Conservation (phyloP, 2,888 invertebrate genomes). For the Rhingia campestris region DNA sequence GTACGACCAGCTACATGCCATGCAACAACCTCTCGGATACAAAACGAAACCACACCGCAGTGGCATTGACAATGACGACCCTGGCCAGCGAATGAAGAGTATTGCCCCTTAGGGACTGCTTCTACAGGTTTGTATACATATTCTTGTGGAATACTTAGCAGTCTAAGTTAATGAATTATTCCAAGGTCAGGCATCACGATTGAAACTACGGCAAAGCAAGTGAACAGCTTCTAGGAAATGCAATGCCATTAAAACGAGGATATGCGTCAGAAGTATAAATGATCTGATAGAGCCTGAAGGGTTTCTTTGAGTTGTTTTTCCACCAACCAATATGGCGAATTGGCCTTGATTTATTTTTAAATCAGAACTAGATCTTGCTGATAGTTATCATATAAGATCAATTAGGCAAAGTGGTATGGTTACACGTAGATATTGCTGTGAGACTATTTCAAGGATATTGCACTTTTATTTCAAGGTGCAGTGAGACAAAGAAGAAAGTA, state of each 20-base stretch:
- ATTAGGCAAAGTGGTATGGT: no score
- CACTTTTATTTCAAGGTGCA: no score
- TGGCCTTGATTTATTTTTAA: neutral
- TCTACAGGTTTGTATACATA: neutral
- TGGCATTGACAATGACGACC: neutral
- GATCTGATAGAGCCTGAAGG: neutral
- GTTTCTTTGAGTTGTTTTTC: no score
- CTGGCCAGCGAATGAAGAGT: neutral
- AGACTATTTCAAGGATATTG: no score
- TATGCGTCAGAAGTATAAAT: neutral
- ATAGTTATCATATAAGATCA: no score
- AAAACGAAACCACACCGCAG: neutral
- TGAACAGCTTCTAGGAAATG: slow-evolving; percentile 5
- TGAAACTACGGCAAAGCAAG: neutral
- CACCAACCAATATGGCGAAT: no score
- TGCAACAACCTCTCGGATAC: neutral
- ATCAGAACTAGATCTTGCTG: no score
- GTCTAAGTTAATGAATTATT: neutral
- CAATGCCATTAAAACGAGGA: neutral
- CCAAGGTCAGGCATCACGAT: neutral
- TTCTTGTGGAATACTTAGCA: neutral
- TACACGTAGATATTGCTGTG: no score
- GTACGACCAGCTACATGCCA: neutral
- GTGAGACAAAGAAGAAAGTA: no score
- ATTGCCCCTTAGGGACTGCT: neutral